Base-by-base conservation (phyloP, 2,888 invertebrate genomes). In the Leucophora obtusa region DNA sequence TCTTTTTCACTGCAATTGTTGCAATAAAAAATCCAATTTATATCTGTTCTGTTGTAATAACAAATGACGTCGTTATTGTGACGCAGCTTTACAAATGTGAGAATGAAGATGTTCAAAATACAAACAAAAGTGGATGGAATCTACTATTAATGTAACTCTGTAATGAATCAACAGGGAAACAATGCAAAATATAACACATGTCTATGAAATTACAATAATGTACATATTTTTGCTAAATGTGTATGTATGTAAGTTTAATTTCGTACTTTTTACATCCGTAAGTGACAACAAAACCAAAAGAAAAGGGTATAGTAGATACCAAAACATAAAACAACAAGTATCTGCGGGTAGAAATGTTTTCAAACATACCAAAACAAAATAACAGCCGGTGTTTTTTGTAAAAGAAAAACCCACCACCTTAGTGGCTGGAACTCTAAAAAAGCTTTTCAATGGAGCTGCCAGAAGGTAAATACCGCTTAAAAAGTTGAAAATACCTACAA, bases 21-120 rank as follows among this genome's bases (percentile, higher is more conserved):
- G 4, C 15, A 70, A 74, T 59, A 65, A 54, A 63, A 43, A 58
- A 72, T 68, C 28, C 74, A 78, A 78, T 74, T 75, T 66, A 66
- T 58, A 53, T 68, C 17, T 51, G 6, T 33, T n/a, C 14, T 73
- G 43, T 50, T 73, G 28, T 56, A 58, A 53, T 56, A 17, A 17
- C 65, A 66, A 75, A 79, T 82, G 82, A 82, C 79, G 79, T 76
- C 54, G 59, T 73, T 82, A 58, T 79, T 73, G 47, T 82, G 76
- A 82, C 76, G 79, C 69, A 72, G 66, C 18, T 21, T 56, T 54
- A 56, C 28, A 66, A 35, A 58, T 56, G 24, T 18, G 60, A 24
- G 21, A 59, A 24, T 11, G 28, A 28, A 17, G 15, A 24, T 21
- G 24, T 21, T 21, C 9, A 5, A 33, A 15, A 58, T 33, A 51